These are phyloP conservation scores for Limosa lapponica DNA, from an alignment of 2,797 vertebrate species.

Conservation along the genomic window DNA sequence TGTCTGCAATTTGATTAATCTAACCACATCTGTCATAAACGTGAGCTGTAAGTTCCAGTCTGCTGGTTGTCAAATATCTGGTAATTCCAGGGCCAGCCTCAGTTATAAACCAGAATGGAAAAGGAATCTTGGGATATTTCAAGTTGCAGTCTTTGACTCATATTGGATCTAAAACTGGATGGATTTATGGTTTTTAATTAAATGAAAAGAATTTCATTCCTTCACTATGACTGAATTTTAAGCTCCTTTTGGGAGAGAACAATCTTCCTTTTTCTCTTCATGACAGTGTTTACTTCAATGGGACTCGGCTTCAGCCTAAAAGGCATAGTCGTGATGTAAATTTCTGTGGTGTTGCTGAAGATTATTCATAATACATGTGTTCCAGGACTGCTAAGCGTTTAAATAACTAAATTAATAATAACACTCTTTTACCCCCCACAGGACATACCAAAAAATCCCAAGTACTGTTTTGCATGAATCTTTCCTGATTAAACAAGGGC, in stretches of 20 bases:
- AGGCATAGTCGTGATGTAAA: background rate
- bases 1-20: background rate
- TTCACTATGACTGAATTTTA: background rate
- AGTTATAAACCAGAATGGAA: background rate
- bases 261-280: background rate
- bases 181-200: background rate
- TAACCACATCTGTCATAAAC: background rate
- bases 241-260: background rate
- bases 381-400: background rate
- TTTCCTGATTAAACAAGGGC: background rate
- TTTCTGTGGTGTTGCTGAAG: background rate
- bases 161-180: background rate
- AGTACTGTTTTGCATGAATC: background rate
- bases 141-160: background rate
- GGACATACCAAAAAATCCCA: background rate
- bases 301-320: background rate
- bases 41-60: background rate
- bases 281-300: background rate
- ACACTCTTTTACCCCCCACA: background rate
- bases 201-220: background rate
- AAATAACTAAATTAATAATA: background rate
- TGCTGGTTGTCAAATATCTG: background rate
- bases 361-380: background rate
- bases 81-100: background rate
- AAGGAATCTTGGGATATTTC: background rate